Conservation (phyloP, 2,797 vertebrate genomes). For the Anguilla pacifica region DNA sequence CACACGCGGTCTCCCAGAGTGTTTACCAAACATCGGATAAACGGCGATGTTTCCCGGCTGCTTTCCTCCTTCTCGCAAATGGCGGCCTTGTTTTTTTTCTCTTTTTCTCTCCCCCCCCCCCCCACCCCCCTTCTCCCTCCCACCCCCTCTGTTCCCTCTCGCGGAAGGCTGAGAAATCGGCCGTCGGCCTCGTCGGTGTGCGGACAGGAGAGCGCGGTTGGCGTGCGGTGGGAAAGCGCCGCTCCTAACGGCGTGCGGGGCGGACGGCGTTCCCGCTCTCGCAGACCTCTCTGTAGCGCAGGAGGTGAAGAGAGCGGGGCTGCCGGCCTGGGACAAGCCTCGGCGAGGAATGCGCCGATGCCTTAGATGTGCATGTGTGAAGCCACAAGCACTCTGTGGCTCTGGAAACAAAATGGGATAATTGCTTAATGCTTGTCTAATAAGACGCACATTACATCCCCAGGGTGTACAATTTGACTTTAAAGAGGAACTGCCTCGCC, state of each 20-base stretch:
- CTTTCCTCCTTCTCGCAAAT: conserved; percentile 33
- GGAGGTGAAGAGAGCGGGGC: conserved; percentile 29
- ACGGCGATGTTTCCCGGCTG: not conserved
- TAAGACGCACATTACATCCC: conserved; percentile 71
- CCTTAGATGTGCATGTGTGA: conserved; percentile 70
- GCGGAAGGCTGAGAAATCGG: not conserved
- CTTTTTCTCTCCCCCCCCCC: no score
- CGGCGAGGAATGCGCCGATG: conserved; percentile 64
- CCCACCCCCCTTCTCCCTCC: no score
- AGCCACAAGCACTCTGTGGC: conserved; percentile 68
- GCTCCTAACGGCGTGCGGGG: conserved; percentile 4
- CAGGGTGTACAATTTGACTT: conserved; percentile 63
- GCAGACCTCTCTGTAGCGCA: conserved; percentile 11
- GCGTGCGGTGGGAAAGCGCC: not conserved
- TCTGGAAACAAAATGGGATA: conserved; percentile 68
- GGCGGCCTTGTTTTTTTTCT: not conserved
- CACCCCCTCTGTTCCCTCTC: not conserved
- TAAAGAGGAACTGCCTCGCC: conserved; percentile 53
- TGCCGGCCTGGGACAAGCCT: conserved; percentile 36
- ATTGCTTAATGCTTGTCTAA: conserved; percentile 73
- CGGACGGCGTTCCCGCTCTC: not conserved
- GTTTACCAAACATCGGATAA: conserved; percentile 16
- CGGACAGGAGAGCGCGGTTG: not conserved
- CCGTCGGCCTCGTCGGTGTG: not conserved
- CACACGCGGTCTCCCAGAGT: not conserved